A percentile compares a stretch with the other conserved stretches of the same genome.
Conservation (phyloP, 2,888 invertebrate genomes). For the Drosophila picticornis region DNA sequence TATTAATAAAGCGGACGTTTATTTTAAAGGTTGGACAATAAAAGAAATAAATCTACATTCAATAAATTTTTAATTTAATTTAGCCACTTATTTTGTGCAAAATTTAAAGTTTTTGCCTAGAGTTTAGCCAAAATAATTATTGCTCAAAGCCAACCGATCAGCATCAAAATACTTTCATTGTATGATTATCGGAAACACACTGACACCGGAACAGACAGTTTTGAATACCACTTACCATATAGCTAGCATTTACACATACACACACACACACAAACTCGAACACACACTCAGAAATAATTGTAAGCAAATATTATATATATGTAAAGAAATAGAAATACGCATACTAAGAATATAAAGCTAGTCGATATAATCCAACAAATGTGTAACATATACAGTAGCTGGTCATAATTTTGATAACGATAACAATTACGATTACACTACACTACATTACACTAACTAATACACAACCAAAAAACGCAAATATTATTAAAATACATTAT, state of each 20-base stretch:
- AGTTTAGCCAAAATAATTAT: not conserved
- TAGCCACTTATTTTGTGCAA: not conserved
- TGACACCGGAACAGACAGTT: constrained; percentile 86
- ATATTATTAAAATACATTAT: not conserved
- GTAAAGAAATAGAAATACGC: not conserved
- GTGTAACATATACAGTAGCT: constrained; percentile 10
- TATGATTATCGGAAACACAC: constrained; percentile 83
- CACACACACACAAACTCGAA: not conserved
- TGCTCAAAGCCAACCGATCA: constrained; percentile 22
- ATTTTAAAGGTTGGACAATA: not conserved
- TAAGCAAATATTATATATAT: constrained; percentile 2
- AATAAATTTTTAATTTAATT: not conserved
- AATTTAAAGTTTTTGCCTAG: not conserved
- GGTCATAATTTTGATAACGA: constrained; percentile 1
- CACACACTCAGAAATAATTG: constrained; percentile 17
- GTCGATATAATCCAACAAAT: constrained; percentile 11
- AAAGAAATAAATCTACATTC: not conserved
- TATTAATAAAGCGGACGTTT: not conserved
- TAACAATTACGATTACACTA: not conserved
- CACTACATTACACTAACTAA: not conserved
- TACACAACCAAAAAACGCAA: not conserved
- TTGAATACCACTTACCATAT: constrained; percentile 85
- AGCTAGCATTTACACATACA: constrained; percentile 79
- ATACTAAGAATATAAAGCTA: constrained; percentile 7
- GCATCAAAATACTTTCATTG: constrained; percentile 82